phyloP scores from a whole-genome alignment of 2,113 vertebrate genomes.

The Gopherus flavomarginatus region DNA sequence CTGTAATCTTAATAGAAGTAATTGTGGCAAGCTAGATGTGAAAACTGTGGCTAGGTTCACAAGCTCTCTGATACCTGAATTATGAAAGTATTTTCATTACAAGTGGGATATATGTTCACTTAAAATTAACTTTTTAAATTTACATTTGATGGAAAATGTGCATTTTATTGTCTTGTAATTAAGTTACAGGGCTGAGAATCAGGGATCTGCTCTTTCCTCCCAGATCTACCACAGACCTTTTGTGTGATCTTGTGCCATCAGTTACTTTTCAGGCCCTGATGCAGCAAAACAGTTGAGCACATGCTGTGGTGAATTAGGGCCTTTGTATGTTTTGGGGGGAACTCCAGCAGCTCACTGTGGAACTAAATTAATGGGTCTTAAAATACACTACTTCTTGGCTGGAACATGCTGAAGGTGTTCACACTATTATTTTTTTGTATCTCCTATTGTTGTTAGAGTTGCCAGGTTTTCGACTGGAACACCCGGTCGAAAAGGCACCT shows the following conservation, averaged over 20 bases:
- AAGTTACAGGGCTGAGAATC: not conserved
- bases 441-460: not conserved
- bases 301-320: not conserved
- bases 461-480: too few relatives aligned
- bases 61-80: not conserved
- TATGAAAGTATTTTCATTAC: not conserved
- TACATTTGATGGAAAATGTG: not conserved
- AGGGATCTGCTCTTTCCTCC: not conserved
- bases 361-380: not conserved
- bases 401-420: not conserved
- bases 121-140: not conserved
- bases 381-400: not conserved
- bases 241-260: not conserved
- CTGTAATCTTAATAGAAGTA: not conserved
- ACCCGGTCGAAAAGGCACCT: too few relatives aligned
- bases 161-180: not conserved
- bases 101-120: not conserved
- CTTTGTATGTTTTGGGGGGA: not conserved
- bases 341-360: not conserved
- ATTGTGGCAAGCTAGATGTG: not conserved
- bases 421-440: not conserved
- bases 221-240: rapidly evolving
- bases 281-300: not conserved
- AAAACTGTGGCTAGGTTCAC: not conserved
- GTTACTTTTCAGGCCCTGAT: not conserved